These are phyloP conservation scores for Eilema caniola DNA, from an alignment of 2,888 invertebrate species.

Conservation along the genomic window DNA sequence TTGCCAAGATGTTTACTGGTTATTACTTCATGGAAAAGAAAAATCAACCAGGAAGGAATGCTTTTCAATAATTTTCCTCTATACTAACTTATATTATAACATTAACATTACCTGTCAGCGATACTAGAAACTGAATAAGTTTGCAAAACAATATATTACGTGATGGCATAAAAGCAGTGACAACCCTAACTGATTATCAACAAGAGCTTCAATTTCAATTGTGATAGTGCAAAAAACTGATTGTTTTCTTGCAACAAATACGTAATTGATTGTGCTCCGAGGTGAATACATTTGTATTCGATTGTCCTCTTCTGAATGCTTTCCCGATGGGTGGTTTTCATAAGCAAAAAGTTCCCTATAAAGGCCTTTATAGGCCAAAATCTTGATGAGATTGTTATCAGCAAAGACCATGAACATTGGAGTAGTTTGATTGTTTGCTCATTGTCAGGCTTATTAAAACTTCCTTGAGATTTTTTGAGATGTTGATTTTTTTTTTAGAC, in stretches of 20 bases:
- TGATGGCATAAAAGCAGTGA: not conserved
- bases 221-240: conserved; percentile 36
- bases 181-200: conserved; percentile 11
- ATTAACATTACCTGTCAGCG: not conserved
- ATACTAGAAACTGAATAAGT: too few relatives aligned
- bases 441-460: not conserved
- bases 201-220: conserved; percentile 24
- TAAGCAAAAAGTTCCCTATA: not conserved
- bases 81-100: too few relatives aligned
- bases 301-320: conserved; percentile 21
- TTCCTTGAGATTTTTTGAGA: too few relatives aligned
- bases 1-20: too few relatives aligned
- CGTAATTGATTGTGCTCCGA: conserved; percentile 45
- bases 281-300: conserved; percentile 32
- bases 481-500: not conserved
- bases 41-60: too few relatives aligned
- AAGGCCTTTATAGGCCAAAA: not conserved
- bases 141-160: not conserved
- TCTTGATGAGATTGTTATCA: not conserved
- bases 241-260: conserved; percentile 41
- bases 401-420: conserved; percentile 1
- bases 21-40: too few relatives aligned
- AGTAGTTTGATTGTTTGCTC: not conserved
- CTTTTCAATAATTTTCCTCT: too few relatives aligned
- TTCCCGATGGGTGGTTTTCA: conserved; percentile 21